phyloP scores from a whole-genome alignment of 2,113 vertebrate species.

The Elachura formosa region DNA sequence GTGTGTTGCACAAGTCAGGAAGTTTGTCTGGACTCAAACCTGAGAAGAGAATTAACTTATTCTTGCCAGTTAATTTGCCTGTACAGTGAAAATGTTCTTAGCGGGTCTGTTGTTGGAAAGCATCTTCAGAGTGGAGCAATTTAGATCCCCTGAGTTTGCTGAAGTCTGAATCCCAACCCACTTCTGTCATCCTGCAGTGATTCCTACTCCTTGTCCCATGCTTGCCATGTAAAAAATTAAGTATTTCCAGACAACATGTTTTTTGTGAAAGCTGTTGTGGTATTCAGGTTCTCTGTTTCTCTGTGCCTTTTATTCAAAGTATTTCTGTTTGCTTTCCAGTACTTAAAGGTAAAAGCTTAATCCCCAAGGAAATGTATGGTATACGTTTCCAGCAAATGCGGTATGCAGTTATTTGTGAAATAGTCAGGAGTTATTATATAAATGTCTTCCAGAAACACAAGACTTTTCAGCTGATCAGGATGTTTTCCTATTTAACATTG shows the following conservation, averaged over 20 bases:
- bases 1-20: background rate
- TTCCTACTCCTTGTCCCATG: background rate
- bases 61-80: background rate
- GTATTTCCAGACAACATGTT: background rate
- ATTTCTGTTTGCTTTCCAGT: background rate
- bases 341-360: background rate
- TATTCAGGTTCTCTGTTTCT: background rate
- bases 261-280: background rate
- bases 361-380: background rate
- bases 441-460: constrained; percentile 53
- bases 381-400: background rate
- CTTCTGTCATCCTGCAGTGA: background rate
- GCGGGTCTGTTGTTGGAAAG: background rate
- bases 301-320: background rate
- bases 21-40: background rate
- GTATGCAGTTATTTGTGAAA: constrained; percentile 33
- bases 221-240: accelerated
- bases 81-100: constrained; percentile 30
- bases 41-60: constrained; percentile 14
- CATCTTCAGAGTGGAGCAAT: background rate
- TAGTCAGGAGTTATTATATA: constrained; percentile 44
- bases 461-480: constrained; percentile 36
- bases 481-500: constrained; percentile 55
- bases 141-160: background rate
- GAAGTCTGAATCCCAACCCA: background rate